Evolutionary conservation across 2,113 vertebrate genomes (phyloP).

Genomic region (Equus przewalskii): DNA sequence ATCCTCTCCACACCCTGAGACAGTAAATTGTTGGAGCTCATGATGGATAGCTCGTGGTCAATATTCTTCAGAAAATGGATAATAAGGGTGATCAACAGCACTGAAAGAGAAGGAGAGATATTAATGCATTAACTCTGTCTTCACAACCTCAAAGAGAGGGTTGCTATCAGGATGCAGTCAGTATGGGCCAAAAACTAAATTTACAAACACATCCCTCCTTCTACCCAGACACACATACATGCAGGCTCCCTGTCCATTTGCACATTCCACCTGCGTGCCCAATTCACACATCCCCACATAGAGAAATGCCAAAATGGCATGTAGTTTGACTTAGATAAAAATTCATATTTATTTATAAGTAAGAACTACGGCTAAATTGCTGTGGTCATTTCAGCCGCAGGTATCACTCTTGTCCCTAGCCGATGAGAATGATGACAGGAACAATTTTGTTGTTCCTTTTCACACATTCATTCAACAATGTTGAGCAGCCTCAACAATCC

Average conservation of each 20-base stretch:
- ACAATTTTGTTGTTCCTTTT: not conserved
- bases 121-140: not conserved
- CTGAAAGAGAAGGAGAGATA: not conserved
- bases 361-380: not conserved
- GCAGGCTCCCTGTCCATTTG: not conserved
- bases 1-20: not conserved
- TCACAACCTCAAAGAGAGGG: not conserved
- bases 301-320: not conserved
- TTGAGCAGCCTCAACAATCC: not conserved
- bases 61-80: not conserved
- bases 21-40: no score
- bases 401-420: not conserved
- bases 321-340: not conserved
- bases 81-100: not conserved
- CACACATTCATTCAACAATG: not conserved
- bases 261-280: not conserved
- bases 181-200: not conserved
- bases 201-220: no score
- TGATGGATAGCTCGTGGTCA: not conserved
- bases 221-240: no score
- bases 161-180: no score
- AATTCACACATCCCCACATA: no score
- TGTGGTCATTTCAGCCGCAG: not conserved
- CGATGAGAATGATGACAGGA: no score
- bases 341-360: not conserved